Conservation (phyloP, 1,140 invertebrate species). For the Danaus melanippus region DNA sequence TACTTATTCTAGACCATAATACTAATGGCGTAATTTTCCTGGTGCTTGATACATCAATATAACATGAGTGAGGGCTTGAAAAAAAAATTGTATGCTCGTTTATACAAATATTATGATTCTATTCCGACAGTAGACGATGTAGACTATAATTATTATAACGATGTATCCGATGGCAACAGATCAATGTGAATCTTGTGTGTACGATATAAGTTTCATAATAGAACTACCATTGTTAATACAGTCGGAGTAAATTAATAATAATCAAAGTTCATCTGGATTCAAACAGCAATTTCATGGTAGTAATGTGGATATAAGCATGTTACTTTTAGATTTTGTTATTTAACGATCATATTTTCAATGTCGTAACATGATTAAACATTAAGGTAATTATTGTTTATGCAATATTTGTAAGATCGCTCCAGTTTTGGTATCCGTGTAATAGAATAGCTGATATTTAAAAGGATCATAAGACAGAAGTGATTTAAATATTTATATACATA, state of each 20-base stretch:
- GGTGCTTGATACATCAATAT: no score
- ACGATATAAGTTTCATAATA: no score
- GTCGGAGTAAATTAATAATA: conserved; percentile 47
- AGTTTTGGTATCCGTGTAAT: no score
- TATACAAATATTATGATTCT: conserved; percentile 37
- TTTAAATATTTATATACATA: no score
- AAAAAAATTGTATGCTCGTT: conserved; percentile 34
- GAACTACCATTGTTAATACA: not conserved
- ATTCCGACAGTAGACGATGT: conserved; percentile 39
- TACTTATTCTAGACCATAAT: no score
- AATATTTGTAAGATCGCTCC: not conserved
- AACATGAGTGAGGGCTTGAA: conserved; percentile 26
- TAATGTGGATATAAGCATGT: not conserved
- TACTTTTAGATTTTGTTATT: no score
- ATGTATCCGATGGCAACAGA: no score
- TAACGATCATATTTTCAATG: conserved; percentile 2
- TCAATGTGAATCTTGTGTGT: no score
- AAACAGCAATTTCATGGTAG: conserved; percentile 31
- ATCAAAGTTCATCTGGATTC: conserved; percentile 39
- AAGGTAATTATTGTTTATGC: conserved; percentile 6
- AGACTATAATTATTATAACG: conserved; percentile 31
- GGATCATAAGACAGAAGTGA: not conserved
- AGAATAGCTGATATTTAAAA: conserved; percentile 2
- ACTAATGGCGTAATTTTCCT: no score
- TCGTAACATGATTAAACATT: conserved; percentile 9